phyloP scores from a whole-genome alignment of 2,113 vertebrate species.

The Scalopus aquaticus region DNA sequence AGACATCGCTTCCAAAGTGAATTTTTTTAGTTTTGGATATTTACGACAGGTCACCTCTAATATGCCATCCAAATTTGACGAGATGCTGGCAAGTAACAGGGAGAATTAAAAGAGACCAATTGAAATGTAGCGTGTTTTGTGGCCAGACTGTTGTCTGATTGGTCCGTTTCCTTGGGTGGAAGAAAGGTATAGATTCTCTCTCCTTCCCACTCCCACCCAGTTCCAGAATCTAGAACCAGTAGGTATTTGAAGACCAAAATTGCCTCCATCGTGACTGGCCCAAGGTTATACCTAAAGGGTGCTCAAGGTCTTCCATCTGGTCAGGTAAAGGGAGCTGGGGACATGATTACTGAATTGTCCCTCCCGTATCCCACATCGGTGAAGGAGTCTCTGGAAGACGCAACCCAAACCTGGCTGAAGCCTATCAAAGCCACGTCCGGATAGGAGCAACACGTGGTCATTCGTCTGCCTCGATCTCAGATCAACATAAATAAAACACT shows the following conservation, averaged over 20 bases:
- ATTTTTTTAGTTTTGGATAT: background rate
- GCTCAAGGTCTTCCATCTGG: background rate
- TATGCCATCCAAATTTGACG: background rate
- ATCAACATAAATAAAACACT: background rate
- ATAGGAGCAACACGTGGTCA: accelerated
- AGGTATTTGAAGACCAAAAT: background rate
- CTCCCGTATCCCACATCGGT: background rate
- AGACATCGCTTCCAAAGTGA: background rate
- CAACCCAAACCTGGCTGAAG: background rate
- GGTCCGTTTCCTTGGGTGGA: background rate
- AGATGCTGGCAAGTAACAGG: background rate
- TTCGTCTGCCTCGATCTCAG: accelerated
- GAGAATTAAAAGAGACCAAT: background rate
- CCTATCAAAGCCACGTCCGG: too few species aligned
- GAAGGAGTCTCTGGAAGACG: background rate
- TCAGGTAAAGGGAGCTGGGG: background rate
- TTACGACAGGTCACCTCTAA: background rate
- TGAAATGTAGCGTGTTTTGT: background rate
- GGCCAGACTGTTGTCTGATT: background rate
- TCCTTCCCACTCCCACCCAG: background rate
- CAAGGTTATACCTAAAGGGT: background rate
- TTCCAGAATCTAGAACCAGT: background rate
- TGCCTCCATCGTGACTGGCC: background rate
- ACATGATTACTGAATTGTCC: background rate
- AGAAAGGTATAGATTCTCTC: background rate